A percentile compares a stretch with the other conserved stretches of the same genome.
phyloP scores from a whole-genome alignment of 2,888 invertebrate genomes.

The Hedya salicella region DNA sequence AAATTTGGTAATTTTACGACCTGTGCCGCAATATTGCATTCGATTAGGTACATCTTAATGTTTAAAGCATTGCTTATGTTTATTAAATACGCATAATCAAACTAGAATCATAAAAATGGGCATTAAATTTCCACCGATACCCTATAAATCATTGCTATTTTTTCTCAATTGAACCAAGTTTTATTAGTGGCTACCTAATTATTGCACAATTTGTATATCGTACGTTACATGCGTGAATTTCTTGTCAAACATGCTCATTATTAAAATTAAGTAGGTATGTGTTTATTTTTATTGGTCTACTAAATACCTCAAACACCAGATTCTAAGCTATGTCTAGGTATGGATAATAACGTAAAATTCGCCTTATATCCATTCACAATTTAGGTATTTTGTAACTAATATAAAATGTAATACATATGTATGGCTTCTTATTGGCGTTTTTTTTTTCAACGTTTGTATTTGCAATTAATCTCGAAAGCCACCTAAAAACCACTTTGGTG shows the following conservation, averaged over 20 bases:
- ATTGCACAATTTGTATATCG: conserved; percentile 15
- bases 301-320: too few species aligned
- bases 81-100: conserved; percentile 37
- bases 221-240: background rate
- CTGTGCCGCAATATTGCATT: conserved; percentile 33
- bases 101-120: conserved; percentile 23
- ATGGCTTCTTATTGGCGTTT: too few species aligned
- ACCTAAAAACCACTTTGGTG: too few species aligned
- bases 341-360: too few species aligned
- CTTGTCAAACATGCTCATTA: background rate
- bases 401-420: too few species aligned
- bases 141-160: conserved; percentile 23
- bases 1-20: conserved; percentile 51
- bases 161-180: conserved; percentile 26
- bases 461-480: too few species aligned
- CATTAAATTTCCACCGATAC: conserved; percentile 17
- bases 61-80: conserved; percentile 34
- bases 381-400: too few species aligned
- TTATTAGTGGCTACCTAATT: conserved; percentile 5
- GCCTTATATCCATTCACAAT: too few species aligned
- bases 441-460: too few species aligned
- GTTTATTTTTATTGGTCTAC: too few species aligned
- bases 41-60: conserved; percentile 42
- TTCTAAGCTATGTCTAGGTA: too few species aligned
- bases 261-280: background rate